Evolutionary conservation across 2,113 vertebrate species (phyloP), one percentile per base, ranked within the genome.

Genomic region (Actenoides hombroni): DNA sequence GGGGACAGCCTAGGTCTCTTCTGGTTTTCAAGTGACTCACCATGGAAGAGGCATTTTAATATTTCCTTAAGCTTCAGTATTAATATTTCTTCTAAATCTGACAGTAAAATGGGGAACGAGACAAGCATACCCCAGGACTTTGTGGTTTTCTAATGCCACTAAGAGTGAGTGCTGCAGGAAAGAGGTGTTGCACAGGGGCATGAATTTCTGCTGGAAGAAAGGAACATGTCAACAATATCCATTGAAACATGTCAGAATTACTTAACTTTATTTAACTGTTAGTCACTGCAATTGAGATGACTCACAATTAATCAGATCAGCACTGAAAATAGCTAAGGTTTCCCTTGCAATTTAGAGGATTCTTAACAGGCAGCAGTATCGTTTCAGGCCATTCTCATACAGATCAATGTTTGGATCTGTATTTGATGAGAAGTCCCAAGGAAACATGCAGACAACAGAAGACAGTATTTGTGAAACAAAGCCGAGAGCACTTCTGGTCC

Each of bases 251-350:
- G 37, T 46, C 86, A 91, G 40, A 94, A 80, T 16, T 59, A 69
- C 14, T 96, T 87, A 79, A 59, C 11, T 85, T 76, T 25, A 91
- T 63, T 81, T 42, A 88, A 67, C 28, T 57, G 24, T 75, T 54
- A 94, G 80, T 88, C 92, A 92, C 31, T 64, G 54, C 0, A 0
- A 70, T 37, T 59, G 79, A 81, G 53, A 81, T 92, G 79, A 92
- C 69, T 94, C 69, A 81, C 26, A 84, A 68, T 83, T 86, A 90
- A 93, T 65, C n/a, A 83, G 86, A 90, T 94, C 63, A 88, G 37
- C 51, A 70, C 35, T 67, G 64, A 74, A 86, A 26, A 59, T 11
- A 83, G 23, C 42, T 76, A 93, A 53, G 19, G 33, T 51, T 80
- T 77, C 42, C 46, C 26, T 68, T 68, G 42, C 40, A 81, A 74